Evolutionary conservation across 2,113 vertebrate species (phyloP), one percentile per base, ranked within the genome.

Genomic region (Girardinichthys multiradiatus): DNA sequence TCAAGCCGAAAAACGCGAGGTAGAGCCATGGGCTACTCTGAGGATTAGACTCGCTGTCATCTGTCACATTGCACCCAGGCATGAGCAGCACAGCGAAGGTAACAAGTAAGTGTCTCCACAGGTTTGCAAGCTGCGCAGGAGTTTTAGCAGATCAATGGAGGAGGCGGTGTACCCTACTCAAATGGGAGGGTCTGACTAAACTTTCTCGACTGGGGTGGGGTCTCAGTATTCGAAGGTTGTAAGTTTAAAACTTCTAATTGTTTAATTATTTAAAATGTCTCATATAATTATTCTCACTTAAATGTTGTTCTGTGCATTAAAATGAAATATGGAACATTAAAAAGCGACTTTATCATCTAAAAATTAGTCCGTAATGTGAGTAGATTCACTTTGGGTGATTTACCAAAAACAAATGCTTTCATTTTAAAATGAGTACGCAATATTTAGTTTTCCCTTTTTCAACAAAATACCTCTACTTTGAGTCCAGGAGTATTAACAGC

Each of bases 121-220:
- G 77, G 89, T 86, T 83, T 70, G n/a, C 66, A 68, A 78, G 70
- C 51, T 48, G 62, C 65, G 84, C 86, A 89, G 84, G 89, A 86
- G 82, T 90, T 87, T 88, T 90, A 68, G 90, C 48, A 33, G 21
- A n/a, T 54, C 83, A 80, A 72, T 57, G 79, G 70, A 45, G 57
- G 84, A 87, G 90, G 90, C 77, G 90, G 87, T 72, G n/a, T 81
- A 57, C 9, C 21, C 70, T 65, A 33, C 29, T 29, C 35, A 45
- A 77, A 70, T 80, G 91, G 87, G 86, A 86, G 88, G 90, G 83
- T n/a, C 75, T 68, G 26, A 76, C 28, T 67, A 48, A 87, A 86
- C 57, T 83, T 84, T 64, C 5, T 51, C 57, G 64, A 13, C 33
- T 28, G 26, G 61, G 42, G 59, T 51, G 59, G 39, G 13, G 72